Conservation (phyloP, 2,888 invertebrate species). For the Heliconius sara region DNA sequence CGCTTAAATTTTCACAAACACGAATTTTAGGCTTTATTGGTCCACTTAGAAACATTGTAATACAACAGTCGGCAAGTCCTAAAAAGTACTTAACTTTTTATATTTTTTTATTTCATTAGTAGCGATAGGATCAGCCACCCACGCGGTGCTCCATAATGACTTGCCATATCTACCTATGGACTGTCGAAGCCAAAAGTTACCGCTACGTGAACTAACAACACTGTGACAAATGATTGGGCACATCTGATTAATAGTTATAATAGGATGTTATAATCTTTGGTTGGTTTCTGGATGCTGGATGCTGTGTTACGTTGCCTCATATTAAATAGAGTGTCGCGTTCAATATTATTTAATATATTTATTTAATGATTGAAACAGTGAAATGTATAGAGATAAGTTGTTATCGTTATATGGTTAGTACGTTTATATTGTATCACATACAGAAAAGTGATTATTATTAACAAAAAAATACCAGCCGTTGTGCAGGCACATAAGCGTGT, state of each 20-base stretch:
- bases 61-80: conserved; percentile 21
- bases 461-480: too few species aligned
- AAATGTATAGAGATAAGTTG: too few species aligned
- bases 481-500: too few species aligned
- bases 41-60: conserved; percentile 3
- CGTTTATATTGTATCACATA: too few species aligned
- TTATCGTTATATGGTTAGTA: too few species aligned
- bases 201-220: conserved; percentile 46
- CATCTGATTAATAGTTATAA: conserved; percentile 30
- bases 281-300: conserved; percentile 16
- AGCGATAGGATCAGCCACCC: conserved; percentile 80
- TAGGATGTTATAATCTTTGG: conserved; percentile 23
- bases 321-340: background rate
- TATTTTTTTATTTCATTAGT: conserved; percentile 81
- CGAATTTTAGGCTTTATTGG: conserved; percentile 24
- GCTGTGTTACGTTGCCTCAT: background rate
- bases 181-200: conserved; percentile 58
- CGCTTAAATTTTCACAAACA: background rate
- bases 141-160: conserved; percentile 77
- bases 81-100: conserved; percentile 57
- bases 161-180: conserved; percentile 74
- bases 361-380: too few species aligned
- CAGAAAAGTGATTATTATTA: too few species aligned
- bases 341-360: background rate
- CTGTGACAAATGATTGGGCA: conserved; percentile 43